phyloP scores from a whole-genome alignment of 2,888 invertebrate genomes.

The Amiota minor region DNA sequence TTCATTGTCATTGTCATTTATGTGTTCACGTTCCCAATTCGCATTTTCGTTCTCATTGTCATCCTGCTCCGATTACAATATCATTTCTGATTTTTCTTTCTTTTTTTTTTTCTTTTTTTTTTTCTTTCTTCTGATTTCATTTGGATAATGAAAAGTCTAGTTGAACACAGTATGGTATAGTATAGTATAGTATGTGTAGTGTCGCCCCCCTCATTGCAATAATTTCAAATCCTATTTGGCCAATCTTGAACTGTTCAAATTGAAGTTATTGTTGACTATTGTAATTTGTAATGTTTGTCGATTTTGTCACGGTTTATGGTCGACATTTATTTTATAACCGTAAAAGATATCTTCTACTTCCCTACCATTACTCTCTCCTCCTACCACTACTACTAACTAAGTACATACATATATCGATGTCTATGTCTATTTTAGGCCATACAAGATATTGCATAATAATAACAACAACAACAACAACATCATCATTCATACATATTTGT shows the following conservation, averaged over 20 bases:
- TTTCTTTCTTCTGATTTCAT: too few relatives aligned
- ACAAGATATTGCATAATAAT: too few relatives aligned
- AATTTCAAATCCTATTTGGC: neutral
- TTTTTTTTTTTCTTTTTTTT: neutral
- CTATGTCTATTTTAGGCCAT: too few relatives aligned
- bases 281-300: constrained; percentile 31
- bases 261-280: too few relatives aligned
- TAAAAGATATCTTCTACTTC: constrained; percentile 63
- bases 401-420: too few relatives aligned
- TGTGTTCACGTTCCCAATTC: too few relatives aligned
- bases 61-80: neutral
- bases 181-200: too few relatives aligned
- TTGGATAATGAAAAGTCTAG: too few relatives aligned
- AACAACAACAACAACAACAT: too few relatives aligned
- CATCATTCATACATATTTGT: too few relatives aligned
- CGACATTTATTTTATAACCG: constrained; percentile 65
- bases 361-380: neutral
- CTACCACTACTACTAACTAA: neutral
- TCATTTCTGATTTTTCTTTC: neutral
- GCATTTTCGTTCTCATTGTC: neutral
- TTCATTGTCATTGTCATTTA: neutral
- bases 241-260: too few relatives aligned
- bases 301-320: constrained; percentile 63
- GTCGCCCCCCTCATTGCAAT: neutral
- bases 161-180: too few relatives aligned